Conservation (phyloP, 2,797 vertebrate genomes). For the Karalla daura region DNA sequence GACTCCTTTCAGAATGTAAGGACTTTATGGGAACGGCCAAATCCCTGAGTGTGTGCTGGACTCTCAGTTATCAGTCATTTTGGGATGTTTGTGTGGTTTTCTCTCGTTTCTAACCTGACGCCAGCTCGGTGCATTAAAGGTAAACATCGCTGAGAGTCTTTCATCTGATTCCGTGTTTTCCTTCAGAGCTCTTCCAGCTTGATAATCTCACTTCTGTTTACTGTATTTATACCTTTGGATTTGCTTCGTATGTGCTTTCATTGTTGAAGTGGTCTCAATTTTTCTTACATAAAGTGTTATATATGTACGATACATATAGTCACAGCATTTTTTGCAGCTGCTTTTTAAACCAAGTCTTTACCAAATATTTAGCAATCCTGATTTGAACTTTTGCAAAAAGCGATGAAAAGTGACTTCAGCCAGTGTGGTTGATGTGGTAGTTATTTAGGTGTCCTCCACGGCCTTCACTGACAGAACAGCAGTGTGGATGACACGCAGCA, state of each 20-base stretch:
- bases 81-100: conserved; percentile 21
- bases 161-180: conserved; percentile 37
- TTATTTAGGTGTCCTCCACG: no score
- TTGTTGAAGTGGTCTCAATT: not conserved
- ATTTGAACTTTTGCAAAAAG: no score
- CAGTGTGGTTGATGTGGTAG: no score
- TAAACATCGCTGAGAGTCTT: conserved; percentile 35
- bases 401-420: no score
- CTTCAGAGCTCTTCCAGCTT: conserved; percentile 27
- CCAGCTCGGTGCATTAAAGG: conserved; percentile 8
- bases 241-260: conserved; percentile 21
- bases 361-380: no score
- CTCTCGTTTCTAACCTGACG: conserved; percentile 17
- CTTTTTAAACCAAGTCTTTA: no score
- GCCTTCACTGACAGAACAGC: no score
- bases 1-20: conserved; percentile 34
- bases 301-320: no score
- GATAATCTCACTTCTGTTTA: conserved; percentile 32
- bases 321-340: not conserved
- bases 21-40: conserved; percentile 46
- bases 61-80: conserved; percentile 33
- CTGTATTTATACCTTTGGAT: conserved; percentile 5
- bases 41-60: conserved; percentile 39
- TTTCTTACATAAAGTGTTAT: not conserved
- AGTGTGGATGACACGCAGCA: no score